Conservation (phyloP, 2,888 invertebrate genomes). For the Dendrolimus houi region DNA sequence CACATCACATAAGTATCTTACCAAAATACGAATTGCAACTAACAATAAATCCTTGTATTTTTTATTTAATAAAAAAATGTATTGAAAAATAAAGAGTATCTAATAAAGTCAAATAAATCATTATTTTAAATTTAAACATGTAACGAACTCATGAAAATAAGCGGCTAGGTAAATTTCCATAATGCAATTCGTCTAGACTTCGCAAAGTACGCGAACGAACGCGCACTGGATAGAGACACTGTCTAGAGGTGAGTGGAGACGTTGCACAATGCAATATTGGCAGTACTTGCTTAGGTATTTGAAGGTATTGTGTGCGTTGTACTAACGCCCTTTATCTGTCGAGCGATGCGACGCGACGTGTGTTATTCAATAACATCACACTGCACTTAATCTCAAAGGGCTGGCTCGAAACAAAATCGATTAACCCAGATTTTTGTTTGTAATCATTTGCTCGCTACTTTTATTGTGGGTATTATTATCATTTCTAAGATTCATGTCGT, state of each 20-base stretch:
- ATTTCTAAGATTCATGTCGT: too few species aligned
- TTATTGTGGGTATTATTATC: too few species aligned
- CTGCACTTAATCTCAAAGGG: background rate
- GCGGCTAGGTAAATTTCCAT: slow-evolving; percentile 55
- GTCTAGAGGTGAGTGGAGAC: slow-evolving; percentile 61
- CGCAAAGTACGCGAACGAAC: slow-evolving; percentile 48
- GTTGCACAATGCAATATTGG: slow-evolving; percentile 30
- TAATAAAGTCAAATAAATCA: background rate
- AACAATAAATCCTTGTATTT: too few species aligned
- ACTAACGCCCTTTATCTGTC: background rate
- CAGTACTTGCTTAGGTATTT: slow-evolving; percentile 9
- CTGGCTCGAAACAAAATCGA: background rate
- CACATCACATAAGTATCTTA: too few species aligned
- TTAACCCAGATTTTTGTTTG: background rate
- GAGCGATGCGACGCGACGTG: background rate
- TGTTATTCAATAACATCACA: background rate
- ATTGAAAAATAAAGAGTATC: background rate
- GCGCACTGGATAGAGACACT: slow-evolving; percentile 35
- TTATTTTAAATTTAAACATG: background rate
- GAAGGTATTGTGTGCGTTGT: slow-evolving; percentile 1
- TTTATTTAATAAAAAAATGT: too few species aligned
- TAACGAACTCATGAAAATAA: background rate
- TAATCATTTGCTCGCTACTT: background rate
- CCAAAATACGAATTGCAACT: too few species aligned
- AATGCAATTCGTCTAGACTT: slow-evolving; percentile 74